These are phyloP conservation scores for Castor canadensis DNA, from an alignment of 2,113 vertebrate species.

Conservation along the genomic window DNA sequence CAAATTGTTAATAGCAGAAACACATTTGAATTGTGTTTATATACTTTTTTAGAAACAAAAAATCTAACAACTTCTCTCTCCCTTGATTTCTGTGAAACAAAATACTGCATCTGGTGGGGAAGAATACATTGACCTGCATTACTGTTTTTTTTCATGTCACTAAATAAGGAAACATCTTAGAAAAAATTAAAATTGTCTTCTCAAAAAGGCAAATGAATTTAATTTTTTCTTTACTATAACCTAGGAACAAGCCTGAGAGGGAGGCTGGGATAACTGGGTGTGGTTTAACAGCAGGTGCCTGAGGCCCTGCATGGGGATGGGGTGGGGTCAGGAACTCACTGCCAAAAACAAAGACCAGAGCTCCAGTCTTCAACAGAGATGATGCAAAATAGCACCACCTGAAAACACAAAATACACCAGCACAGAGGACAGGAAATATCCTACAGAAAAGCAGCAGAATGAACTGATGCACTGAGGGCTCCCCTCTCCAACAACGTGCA, in stretches of 20 bases:
- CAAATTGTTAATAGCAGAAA: not conserved
- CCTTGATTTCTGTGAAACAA: not conserved
- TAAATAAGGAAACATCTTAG: not conserved
- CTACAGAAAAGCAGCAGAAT: not conserved
- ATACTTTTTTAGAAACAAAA: not conserved
- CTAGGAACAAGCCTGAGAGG: not conserved
- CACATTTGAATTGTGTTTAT: not conserved
- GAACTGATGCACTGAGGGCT: too few species aligned
- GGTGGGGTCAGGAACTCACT: too few species aligned
- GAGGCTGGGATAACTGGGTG: not conserved
- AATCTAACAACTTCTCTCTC: not conserved
- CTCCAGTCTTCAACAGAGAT: accelerated
- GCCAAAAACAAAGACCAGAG: accelerated
- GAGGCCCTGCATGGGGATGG: too few species aligned
- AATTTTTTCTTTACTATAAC: not conserved
- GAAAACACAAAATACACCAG: accelerated
- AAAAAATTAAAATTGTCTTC: not conserved
- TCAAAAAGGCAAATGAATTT: not conserved
- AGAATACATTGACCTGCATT: not conserved
- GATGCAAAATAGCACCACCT: not conserved
- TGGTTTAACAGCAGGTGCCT: not conserved
- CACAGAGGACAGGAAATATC: accelerated
- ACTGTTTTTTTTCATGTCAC: too few species aligned
- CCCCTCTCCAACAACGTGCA: not conserved
- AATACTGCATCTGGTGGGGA: not conserved